Conservation (phyloP, 2,888 invertebrate species). For the Elegia similella region DNA sequence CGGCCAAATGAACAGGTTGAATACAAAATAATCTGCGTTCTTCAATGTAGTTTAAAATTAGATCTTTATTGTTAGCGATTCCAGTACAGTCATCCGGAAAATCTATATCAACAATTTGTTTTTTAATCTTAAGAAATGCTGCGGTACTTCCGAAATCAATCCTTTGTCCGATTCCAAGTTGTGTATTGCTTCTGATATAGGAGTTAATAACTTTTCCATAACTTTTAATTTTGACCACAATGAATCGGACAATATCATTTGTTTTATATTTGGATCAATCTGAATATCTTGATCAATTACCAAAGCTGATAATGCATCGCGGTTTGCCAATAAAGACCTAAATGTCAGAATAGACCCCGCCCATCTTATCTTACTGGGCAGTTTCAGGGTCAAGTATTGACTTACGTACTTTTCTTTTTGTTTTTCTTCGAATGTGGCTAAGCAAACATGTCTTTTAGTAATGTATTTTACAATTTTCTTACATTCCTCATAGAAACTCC, state of each 20-base stretch:
- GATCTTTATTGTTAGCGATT: neutral
- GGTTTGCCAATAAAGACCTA: conserved; percentile 17
- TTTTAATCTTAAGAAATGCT: too few relatives aligned
- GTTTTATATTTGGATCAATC: conserved; percentile 14
- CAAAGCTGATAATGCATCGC: conserved; percentile 15
- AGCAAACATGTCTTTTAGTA: conserved; percentile 17
- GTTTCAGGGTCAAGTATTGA: conserved; percentile 14
- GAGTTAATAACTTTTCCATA: conserved; percentile 16
- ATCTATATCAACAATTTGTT: too few relatives aligned
- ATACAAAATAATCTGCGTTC: conserved; percentile 8
- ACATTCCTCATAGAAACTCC: conserved; percentile 11
- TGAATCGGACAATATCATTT: conserved; percentile 14
- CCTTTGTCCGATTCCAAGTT: conserved; percentile 17
- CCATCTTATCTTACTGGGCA: conserved; percentile 21
- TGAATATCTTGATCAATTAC: conserved; percentile 14
- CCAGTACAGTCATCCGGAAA: too few relatives aligned
- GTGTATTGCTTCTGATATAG: conserved; percentile 17
- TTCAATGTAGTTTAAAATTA: conserved; percentile 9
- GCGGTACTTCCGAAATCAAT: too few relatives aligned
- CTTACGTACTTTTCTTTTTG: conserved; percentile 20
- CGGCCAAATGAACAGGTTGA: conserved; percentile 14
- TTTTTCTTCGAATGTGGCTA: conserved; percentile 18
- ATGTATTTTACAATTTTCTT: conserved; percentile 19
- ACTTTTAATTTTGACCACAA: conserved; percentile 18
- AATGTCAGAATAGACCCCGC: conserved; percentile 18